Evolutionary conservation across 2,113 vertebrate species (phyloP).

Genomic region (Gnathonemus echidnorhynchus): DNA sequence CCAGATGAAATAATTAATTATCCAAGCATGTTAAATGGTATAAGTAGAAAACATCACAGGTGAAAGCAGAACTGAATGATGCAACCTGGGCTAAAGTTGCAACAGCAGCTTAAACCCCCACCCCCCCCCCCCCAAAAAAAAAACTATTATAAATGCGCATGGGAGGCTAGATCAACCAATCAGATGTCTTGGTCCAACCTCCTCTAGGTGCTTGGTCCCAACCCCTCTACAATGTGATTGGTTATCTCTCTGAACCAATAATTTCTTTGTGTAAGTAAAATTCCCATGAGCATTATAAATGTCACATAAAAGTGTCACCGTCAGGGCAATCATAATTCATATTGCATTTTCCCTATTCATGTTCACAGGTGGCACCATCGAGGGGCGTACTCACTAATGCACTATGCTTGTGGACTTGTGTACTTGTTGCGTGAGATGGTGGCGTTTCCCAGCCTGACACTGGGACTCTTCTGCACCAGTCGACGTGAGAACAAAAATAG

Average conservation of each 20-base stretch:
- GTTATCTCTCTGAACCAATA: neutral
- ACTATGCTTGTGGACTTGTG: neutral
- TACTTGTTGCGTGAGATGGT: neutral
- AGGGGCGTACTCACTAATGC: neutral
- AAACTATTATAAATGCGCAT: neutral
- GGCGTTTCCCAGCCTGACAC: neutral
- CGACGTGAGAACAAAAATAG: neutral
- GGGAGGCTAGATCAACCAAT: neutral
- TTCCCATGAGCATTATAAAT: neutral
- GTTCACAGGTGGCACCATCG: neutral
- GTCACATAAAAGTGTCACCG: neutral
- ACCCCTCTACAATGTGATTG: neutral
- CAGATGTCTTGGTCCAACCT: neutral
- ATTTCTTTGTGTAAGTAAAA: neutral
- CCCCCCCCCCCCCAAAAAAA: no score
- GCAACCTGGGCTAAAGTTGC: neutral
- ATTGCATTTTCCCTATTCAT: neutral
- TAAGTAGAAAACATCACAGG: neutral
- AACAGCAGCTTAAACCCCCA: neutral
- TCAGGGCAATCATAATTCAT: neutral
- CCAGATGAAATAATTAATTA: neutral
- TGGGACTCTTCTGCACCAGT: neutral
- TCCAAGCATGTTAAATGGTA: neutral
- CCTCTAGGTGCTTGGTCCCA: neutral
- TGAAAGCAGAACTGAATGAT: neutral